Base-by-base conservation (phyloP, 2,113 vertebrate genomes). In the Megaceryle maxima region DNA sequence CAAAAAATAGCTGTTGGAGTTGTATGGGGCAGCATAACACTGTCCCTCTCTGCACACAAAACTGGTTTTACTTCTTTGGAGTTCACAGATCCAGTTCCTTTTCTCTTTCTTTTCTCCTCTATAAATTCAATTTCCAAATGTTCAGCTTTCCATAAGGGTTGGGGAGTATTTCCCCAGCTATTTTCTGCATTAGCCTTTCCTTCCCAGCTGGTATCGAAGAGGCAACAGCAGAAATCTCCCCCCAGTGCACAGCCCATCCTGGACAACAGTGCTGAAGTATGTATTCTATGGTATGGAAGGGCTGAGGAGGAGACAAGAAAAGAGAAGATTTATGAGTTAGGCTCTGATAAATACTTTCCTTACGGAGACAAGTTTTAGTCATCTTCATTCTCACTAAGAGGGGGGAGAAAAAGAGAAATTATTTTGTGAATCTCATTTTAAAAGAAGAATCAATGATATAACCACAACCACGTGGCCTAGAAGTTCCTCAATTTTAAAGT, bases 391-490 rank as follows among this genome's bases (percentile, higher is more conserved):
- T 44, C 37, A 35, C 14, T 43, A 41, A 62, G 24, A 18, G 53
- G 20, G 53, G 15, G 67, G 46, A 88, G 60, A 79, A 94, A 84
- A 92, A 92, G 24, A 90, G 63, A 90, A 96, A 96, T 67, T 60
- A 44, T 16, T 53, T 0, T 0, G 43, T 53, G 68, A 51, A 48
- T 75, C 39, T 92, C 57, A 60, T 73, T 56, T 33, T 82, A 81
- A 96, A 98, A 93, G 90, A 95, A 96, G 95, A 98, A 96, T 97
- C 87, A 96, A 76, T 83, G 77, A 56, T 88, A 37, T 64, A 86
- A 91, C 83, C 79, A 90, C 79, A 97, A 59, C 82, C 83, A 26
- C 10, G 75, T 55, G 64, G 62, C 59, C 94, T 91, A 84, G 33
- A 82, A 94, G 94, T 97, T 97, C 85, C 97, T 94, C 85, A 97